Conservation (phyloP, 2,113 vertebrate genomes). For the Etia nguti region DNA sequence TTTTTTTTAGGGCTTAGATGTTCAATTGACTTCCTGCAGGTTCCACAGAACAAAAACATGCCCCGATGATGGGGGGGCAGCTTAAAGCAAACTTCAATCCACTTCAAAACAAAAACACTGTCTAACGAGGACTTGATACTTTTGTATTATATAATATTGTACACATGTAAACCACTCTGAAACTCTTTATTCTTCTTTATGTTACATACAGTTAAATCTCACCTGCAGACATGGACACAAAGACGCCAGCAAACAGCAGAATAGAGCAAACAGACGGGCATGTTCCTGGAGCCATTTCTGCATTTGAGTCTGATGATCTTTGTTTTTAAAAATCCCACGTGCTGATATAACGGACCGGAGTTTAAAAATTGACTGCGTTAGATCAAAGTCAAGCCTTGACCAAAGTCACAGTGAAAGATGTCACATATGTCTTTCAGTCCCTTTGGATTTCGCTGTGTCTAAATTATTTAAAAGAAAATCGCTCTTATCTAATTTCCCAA, state of each 20-base stretch:
- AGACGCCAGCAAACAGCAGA: background rate
- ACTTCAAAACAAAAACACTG: background rate
- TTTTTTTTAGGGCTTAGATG: background rate
- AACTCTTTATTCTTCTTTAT: background rate
- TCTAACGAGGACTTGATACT: background rate
- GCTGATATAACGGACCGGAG: fast-evolving
- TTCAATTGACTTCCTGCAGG: fast-evolving
- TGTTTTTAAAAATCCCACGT: fast-evolving
- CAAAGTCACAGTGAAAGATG: background rate
- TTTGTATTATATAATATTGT: background rate
- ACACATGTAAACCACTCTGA: background rate
- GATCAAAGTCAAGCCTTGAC: fast-evolving
- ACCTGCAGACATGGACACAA: background rate
- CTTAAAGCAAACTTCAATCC: background rate
- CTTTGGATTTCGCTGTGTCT: fast-evolving
- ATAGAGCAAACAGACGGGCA: fast-evolving
- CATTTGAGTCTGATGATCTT: fast-evolving
- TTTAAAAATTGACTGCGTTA: background rate
- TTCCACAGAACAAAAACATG: fast-evolving
- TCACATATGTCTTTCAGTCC: too few relatives aligned
- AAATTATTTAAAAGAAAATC: background rate
- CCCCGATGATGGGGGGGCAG: fast-evolving
- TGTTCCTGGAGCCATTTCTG: fast-evolving
- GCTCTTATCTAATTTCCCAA: fast-evolving
- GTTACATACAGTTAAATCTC: background rate